These are phyloP conservation scores for Gallinago nigripennis DNA, from an alignment of 2,797 vertebrate species.

Conservation along the genomic window DNA sequence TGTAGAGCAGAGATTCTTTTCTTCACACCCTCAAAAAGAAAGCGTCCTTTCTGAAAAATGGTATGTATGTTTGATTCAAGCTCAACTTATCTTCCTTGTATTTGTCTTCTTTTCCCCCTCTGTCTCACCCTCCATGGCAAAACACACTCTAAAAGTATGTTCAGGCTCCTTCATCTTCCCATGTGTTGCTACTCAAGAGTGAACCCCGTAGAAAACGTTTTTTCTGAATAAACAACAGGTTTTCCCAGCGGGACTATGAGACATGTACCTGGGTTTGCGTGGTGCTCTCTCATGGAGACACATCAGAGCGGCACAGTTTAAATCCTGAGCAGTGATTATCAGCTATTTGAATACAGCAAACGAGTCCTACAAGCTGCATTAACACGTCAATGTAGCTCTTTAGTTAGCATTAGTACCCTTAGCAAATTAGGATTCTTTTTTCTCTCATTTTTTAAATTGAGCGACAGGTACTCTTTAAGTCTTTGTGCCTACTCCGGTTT, in stretches of 20 bases:
- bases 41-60: neutral
- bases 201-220: neutral
- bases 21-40: neutral
- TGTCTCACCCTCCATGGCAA: neutral
- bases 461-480: neutral
- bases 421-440: neutral
- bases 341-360: constrained; percentile 22
- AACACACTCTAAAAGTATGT: neutral
- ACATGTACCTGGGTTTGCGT: neutral
- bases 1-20: neutral
- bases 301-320: constrained; percentile 18
- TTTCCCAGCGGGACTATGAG: neutral
- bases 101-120: neutral
- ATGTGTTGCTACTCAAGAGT: neutral
- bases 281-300: neutral
- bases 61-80: neutral
- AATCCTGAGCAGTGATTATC: constrained; percentile 40
- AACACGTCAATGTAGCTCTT: neutral
- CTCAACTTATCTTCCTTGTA: neutral
- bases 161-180: neutral
- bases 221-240: constrained; percentile 1
- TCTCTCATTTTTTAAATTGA: neutral
- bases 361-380: constrained; percentile 6
- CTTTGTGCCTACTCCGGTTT: neutral
- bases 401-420: neutral